Conservation (phyloP, 2,888 invertebrate genomes). For the Spatulosminthurus flaviceps region DNA sequence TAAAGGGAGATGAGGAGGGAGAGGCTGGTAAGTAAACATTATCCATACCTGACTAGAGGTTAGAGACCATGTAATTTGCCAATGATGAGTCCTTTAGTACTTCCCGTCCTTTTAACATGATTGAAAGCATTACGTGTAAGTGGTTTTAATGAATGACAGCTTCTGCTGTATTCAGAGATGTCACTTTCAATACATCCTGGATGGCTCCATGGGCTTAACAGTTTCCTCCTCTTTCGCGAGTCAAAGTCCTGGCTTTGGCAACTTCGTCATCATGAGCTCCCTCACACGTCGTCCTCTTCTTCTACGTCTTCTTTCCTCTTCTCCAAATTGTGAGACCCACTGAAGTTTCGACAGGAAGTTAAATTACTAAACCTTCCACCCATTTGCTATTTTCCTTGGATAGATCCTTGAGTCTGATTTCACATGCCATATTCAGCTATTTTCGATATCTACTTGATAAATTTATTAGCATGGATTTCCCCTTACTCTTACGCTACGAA, state of each 20-base stretch:
- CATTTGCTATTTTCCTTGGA: neutral
- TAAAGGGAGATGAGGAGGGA: neutral
- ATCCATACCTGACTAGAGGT: neutral
- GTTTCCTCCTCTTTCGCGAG: neutral
- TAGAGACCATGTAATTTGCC: slow-evolving; percentile 22
- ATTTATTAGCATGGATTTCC: too few relatives aligned
- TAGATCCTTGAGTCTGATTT: neutral
- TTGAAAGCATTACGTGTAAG: slow-evolving; percentile 42
- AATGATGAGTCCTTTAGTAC: slow-evolving; percentile 16
- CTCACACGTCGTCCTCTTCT: too few relatives aligned
- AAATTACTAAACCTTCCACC: neutral
- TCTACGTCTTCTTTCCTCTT: too few relatives aligned
- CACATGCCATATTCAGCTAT: neutral
- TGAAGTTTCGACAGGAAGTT: neutral
- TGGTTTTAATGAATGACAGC: slow-evolving; percentile 38
- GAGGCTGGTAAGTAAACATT: neutral
- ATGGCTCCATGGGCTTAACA: neutral
- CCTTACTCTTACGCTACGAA: too few relatives aligned
- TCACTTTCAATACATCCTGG: slow-evolving; percentile 16
- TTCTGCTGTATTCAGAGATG: neutral
- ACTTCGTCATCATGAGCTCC: too few relatives aligned
- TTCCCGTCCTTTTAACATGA: slow-evolving; percentile 37
- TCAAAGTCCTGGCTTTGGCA: too few relatives aligned
- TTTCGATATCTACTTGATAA: too few relatives aligned
- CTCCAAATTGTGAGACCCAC: neutral